Evolutionary conservation across 2,888 invertebrate genomes (phyloP).

Genomic region (Oasisia sp.): DNA sequence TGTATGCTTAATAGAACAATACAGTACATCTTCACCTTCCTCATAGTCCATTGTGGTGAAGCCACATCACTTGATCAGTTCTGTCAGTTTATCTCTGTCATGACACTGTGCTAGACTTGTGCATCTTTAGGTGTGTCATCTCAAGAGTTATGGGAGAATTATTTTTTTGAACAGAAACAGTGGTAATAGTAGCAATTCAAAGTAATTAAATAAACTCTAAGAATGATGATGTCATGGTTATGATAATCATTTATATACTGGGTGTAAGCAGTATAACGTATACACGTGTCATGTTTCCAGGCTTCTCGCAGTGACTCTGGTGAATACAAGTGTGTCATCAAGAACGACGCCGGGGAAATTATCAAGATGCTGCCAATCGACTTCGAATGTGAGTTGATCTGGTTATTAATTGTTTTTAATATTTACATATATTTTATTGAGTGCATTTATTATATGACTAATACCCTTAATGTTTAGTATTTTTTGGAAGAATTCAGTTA

Average conservation of each 20-base stretch:
- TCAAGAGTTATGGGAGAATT: background rate
- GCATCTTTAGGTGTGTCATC: background rate
- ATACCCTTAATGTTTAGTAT: too few relatives aligned
- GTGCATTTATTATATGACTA: too few relatives aligned
- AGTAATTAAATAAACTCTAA: background rate
- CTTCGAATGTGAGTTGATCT: slow-evolving; percentile 32
- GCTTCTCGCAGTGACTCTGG: slow-evolving; percentile 89
- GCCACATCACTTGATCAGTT: background rate
- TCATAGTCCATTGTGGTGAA: too few relatives aligned
- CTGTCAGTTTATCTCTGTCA: background rate
- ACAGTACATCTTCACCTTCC: too few relatives aligned
- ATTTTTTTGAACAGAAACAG: background rate
- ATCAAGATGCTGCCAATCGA: slow-evolving; percentile 61
- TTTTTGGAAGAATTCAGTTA: too few relatives aligned
- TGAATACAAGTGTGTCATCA: slow-evolving; percentile 87
- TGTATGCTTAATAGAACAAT: too few relatives aligned
- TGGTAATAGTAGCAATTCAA: background rate
- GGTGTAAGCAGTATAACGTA: background rate
- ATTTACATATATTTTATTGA: background rate
- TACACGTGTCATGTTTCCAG: slow-evolving; percentile 67
- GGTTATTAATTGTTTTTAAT: background rate
- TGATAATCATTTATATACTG: too few relatives aligned
- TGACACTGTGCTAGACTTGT: background rate
- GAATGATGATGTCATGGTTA: background rate
- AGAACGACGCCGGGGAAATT: slow-evolving; percentile 97